Percentiles rank a stretch among this genome's conserved stretches.
These are phyloP conservation scores for Laterallus jamaicensis DNA, from an alignment of 2,113 vertebrate species.

Conservation along the genomic window DNA sequence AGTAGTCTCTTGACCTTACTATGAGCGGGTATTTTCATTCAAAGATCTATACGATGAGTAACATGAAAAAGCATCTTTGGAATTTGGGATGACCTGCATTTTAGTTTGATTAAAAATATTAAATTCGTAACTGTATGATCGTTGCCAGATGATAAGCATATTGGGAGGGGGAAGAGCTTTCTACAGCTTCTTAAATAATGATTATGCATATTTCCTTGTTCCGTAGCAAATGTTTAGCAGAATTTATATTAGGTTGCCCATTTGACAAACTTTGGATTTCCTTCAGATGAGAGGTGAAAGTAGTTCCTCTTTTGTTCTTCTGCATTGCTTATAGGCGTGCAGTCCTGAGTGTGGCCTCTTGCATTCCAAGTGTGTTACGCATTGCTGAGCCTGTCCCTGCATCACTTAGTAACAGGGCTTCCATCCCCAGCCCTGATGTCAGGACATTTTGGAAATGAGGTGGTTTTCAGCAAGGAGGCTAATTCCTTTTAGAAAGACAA, in stretches of 20 bases:
- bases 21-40: neutral
- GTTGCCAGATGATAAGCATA: neutral
- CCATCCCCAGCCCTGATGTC: neutral
- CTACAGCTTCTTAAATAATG: neutral
- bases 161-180: neutral
- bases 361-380: slow-evolving; percentile 18
- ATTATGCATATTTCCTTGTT: neutral
- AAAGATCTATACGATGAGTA: neutral
- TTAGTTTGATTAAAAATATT: neutral
- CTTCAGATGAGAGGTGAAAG: neutral
- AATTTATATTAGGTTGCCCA: slow-evolving; percentile 13
- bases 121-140: neutral
- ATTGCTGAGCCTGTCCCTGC: neutral
- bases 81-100: neutral
- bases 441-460: neutral
- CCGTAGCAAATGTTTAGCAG: neutral
- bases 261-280: slow-evolving; percentile 18
- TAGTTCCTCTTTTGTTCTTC: neutral
- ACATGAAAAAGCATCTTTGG: neutral
- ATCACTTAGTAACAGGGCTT: neutral
- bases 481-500: neutral
- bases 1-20: neutral
- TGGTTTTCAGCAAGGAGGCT: neutral
- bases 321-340: neutral
- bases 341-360: neutral